Evolutionary conservation across 2,888 invertebrate species (phyloP).

Genomic region (Drosophila meridionalis): DNA sequence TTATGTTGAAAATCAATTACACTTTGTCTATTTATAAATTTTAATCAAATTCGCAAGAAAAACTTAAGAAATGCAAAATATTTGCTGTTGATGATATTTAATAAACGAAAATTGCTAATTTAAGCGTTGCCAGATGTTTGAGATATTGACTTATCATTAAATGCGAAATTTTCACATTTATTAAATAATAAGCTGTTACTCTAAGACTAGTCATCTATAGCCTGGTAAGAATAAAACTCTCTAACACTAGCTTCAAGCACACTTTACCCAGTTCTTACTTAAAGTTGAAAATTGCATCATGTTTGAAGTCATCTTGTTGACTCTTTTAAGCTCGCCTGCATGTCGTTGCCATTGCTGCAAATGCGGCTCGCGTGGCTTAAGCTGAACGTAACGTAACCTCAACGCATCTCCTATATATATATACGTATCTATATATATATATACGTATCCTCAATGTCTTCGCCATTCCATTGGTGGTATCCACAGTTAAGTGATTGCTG

Average conservation of each 20-base stretch:
- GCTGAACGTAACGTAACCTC: background rate
- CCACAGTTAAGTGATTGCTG: conserved; percentile 77
- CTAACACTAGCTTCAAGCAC: background rate
- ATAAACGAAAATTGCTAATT: no score
- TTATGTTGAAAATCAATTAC: no score
- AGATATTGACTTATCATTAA: no score
- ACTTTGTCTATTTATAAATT: no score
- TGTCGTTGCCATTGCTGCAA: conserved; percentile 1
- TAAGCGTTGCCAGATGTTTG: no score
- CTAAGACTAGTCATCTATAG: background rate
- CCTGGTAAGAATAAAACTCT: background rate
- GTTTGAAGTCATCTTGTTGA: conserved; percentile 35
- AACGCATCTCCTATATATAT: background rate
- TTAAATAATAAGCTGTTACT: no score
- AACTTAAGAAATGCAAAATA: no score
- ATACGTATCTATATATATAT: background rate
- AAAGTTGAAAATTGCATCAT: background rate
- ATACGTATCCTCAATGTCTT: conserved; percentile 1
- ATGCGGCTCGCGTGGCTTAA: conserved; percentile 13
- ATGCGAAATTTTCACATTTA: no score
- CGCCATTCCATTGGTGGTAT: conserved; percentile 26
- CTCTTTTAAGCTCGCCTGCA: conserved; percentile 17
- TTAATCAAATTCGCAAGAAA: no score
- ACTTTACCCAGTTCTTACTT: background rate
- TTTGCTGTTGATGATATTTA: no score